Base-by-base conservation (phyloP, 1,140 invertebrate species). In the Ceratosolen fusciceps region DNA sequence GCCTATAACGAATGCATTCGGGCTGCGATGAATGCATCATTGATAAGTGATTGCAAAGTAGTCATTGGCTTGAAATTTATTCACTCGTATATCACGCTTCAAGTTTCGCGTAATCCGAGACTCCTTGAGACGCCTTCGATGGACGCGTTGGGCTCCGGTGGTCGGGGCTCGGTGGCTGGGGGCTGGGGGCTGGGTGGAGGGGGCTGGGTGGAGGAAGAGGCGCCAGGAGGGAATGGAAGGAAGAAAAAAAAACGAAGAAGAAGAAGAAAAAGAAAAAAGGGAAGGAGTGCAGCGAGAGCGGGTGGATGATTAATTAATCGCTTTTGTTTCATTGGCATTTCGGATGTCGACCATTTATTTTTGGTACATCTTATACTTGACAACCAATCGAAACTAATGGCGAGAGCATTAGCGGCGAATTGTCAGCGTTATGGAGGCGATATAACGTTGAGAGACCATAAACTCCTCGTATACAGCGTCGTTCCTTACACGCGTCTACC, bases 361-460 rank as follows among this genome's bases (percentile, higher is more conserved):
- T 49, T 58, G 29, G 24, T n/a, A 31, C 78, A 71, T 71, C 72
- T 80, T 80, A 77, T 72, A 80, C 81, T 80, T 80, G 81, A 84
- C 82, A 82, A 85, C 83, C 87, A 87, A 88, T 89, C 85, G 85
- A 86, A 87, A 87, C 86, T 88, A 89, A 88, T 88, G 86, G 85
- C 75, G 81, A 86, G 83, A 86, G 85, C 86, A 88, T 89, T 88
- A 89, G 86, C 85, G 82, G 86, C 82, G 85, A 88, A 89, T 89
- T 86, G 86, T 88, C 85, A 88, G 84, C 85, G 83, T 87, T 88
- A 88, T 88, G 87, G 84, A 86, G 84, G 86, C 86, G 85, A 88
- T 89, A 89, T 87, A 88, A 88, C 84, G 85, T 86, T 85, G 87
- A 88, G 86, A 88, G 88, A 86, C 85, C 84, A 88, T 88, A 89